Conservation (phyloP, 2,888 invertebrate genomes). For the Harmothoe impar region DNA sequence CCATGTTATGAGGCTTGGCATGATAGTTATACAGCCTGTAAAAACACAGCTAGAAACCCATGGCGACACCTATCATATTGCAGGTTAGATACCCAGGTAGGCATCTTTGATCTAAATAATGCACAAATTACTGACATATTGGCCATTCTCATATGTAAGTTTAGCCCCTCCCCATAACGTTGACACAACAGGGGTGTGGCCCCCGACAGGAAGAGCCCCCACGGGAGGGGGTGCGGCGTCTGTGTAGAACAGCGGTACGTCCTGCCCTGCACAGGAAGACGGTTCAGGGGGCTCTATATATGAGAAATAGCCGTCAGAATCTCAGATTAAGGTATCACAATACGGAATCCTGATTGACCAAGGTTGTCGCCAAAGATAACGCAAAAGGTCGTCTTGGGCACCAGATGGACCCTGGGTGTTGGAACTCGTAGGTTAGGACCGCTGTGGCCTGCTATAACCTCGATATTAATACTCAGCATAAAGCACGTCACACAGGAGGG, state of each 20-base stretch:
- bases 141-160: not conserved
- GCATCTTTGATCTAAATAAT: constrained; percentile 41
- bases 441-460: too few relatives aligned
- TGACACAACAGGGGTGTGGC: constrained; percentile 7
- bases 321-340: not conserved
- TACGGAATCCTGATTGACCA: not conserved
- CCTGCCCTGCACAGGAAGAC: constrained; percentile 13
- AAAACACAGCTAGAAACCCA: not conserved
- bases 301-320: too few relatives aligned
- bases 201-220: not conserved
- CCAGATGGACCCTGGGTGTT: too few relatives aligned
- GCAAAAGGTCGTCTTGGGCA: not conserved
- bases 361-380: constrained; percentile 22
- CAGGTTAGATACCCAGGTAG: not conserved
- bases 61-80: not conserved
- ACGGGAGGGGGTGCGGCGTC: not conserved
- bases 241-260: not conserved
- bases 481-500: too few relatives aligned
- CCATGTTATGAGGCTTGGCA: too few relatives aligned
- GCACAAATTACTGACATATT: constrained; percentile 37
- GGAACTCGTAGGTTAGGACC: too few relatives aligned
- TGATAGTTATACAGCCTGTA: too few relatives aligned
- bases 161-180: constrained; percentile 15
- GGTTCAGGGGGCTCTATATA: constrained; percentile 17
- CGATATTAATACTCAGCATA: too few relatives aligned